These are phyloP conservation scores for Petrolisthes manimaculis DNA, from an alignment of 2,888 invertebrate genomes.

Conservation along the genomic window DNA sequence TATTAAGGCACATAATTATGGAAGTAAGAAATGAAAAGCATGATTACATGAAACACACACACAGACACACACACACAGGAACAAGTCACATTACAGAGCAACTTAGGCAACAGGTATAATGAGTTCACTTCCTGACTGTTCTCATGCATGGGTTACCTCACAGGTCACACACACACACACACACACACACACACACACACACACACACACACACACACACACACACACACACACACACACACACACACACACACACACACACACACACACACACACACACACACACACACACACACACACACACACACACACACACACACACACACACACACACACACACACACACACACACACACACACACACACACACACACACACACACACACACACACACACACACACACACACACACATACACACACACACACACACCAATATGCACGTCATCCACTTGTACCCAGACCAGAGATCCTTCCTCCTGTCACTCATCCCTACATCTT, in stretches of 20 bases:
- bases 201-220: conserved; percentile 28
- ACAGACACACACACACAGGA: too few relatives aligned
- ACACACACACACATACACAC: neutral
- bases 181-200: conserved; percentile 17
- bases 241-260: conserved; percentile 14
- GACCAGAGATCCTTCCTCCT: too few relatives aligned
- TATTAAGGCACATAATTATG: neutral
- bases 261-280: neutral
- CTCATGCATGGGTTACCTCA: neutral
- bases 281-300: conserved; percentile 22
- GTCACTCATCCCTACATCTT: too few relatives aligned
- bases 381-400: conserved; percentile 1
- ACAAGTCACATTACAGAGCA: neutral
- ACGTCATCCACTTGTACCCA: neutral
- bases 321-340: conserved; percentile 10
- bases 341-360: conserved; percentile 9
- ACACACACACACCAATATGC: neutral
- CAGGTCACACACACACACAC: neutral
- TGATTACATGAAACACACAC: neutral
- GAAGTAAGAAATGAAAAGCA: neutral
- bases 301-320: conserved; percentile 11
- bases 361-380: neutral
- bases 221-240: conserved; percentile 29
- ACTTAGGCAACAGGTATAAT: neutral
- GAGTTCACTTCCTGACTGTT: neutral